phyloP scores from a whole-genome alignment of 2,113 vertebrate species.

The Leptodactylus fuscus region DNA sequence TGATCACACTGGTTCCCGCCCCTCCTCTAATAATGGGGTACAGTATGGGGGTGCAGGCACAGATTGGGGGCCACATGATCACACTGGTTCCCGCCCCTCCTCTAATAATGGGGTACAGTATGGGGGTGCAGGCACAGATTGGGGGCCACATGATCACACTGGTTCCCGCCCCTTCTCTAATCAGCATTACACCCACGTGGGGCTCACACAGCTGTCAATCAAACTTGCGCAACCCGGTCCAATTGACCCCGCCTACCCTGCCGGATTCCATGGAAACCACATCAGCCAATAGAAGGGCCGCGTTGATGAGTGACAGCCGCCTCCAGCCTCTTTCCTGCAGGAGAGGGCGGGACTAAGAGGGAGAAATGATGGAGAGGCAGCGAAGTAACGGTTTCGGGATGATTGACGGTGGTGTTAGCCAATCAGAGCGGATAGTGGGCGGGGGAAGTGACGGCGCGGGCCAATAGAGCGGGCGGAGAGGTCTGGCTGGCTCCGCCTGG shows the following conservation, averaged over 20 bases:
- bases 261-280: slow-evolving; percentile 40
- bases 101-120: background rate
- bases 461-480: background rate
- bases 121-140: no score
- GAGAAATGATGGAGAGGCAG: slow-evolving; percentile 22
- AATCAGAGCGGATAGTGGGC: background rate
- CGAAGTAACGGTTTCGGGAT: slow-evolving; percentile 51
- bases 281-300: background rate
- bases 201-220: slow-evolving; percentile 41
- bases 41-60: no score
- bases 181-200: slow-evolving; percentile 50
- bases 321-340: slow-evolving; percentile 37
- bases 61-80: no score
- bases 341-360: slow-evolving; percentile 18
- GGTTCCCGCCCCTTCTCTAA: background rate
- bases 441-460: background rate
- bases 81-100: no score
- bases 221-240: slow-evolving; percentile 32
- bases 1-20: no score
- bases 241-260: background rate
- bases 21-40: no score
- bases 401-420: background rate
- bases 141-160: background rate
- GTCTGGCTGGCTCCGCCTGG: background rate
- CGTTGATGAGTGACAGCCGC: slow-evolving; percentile 1